phyloP scores from a whole-genome alignment of 2,888 invertebrate species.

The Perdita meconis region DNA sequence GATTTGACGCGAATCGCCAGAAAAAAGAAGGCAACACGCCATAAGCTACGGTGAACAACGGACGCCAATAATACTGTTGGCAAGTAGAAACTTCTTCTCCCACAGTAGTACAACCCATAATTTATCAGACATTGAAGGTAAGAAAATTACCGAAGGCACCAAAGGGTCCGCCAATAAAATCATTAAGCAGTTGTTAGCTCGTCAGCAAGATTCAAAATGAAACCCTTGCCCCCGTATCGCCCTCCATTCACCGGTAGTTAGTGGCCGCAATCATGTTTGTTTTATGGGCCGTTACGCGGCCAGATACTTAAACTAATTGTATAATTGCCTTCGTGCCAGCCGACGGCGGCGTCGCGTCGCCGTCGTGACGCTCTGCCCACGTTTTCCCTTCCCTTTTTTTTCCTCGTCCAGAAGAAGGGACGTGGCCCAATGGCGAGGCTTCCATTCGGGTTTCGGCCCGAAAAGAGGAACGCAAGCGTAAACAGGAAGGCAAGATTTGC shows the following conservation, averaged over 20 bases:
- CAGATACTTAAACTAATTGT: slow-evolving; percentile 84
- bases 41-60: slow-evolving; percentile 23
- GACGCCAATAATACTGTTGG: neutral
- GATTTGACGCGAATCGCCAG: slow-evolving; percentile 49
- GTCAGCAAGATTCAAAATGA: slow-evolving; percentile 47
- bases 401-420: slow-evolving; percentile 44
- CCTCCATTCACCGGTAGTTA: slow-evolving; percentile 58
- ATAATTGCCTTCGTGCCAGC: slow-evolving; percentile 81
- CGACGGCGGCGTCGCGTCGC: slow-evolving; percentile 73
- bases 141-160: too few species aligned
- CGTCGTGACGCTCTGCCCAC: slow-evolving; percentile 75
- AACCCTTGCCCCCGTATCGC: slow-evolving; percentile 48
- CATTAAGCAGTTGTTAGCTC: slow-evolving; percentile 48
- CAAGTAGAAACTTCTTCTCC: too few species aligned
- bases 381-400: slow-evolving; percentile 59
- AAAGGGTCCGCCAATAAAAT: slow-evolving; percentile 36
- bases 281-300: slow-evolving; percentile 82
- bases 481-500: slow-evolving; percentile 71
- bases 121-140: neutral
- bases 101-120: neutral
- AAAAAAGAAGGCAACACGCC: neutral
- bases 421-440: slow-evolving; percentile 33
- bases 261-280: slow-evolving; percentile 77
- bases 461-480: slow-evolving; percentile 73
- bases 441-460: slow-evolving; percentile 15